Percentiles rank a stretch among this genome's conserved stretches.
phyloP scores from a whole-genome alignment of 2,113 vertebrate genomes.

The Hymenochirus boettgeri region DNA sequence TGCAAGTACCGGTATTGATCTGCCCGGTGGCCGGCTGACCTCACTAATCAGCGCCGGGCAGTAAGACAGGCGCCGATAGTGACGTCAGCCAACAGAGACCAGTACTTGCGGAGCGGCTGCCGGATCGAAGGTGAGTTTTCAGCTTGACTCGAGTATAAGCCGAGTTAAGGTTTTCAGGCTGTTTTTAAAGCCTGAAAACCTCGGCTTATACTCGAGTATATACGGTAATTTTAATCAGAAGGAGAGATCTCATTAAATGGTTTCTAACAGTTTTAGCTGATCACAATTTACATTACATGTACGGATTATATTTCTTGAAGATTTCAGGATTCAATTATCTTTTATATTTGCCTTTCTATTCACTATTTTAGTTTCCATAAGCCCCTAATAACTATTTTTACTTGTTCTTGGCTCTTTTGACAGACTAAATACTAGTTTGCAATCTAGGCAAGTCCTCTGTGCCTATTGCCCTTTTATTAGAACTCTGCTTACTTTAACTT shows the following conservation, averaged over 20 bases:
- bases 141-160: too few species aligned
- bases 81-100: too few species aligned
- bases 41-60: too few species aligned
- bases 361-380: slow-evolving; percentile 62
- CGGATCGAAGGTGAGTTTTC: too few species aligned
- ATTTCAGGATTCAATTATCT: slow-evolving; percentile 48
- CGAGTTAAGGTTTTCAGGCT: too few species aligned
- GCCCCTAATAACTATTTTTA: slow-evolving; percentile 62
- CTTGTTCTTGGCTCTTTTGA: slow-evolving; percentile 57
- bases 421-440: slow-evolving; percentile 60
- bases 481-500: slow-evolving; percentile 22
- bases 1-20: too few species aligned
- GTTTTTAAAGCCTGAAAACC: too few species aligned
- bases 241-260: neutral
- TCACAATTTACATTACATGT: slow-evolving; percentile 42
- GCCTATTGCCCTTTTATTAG: slow-evolving; percentile 35
- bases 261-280: slow-evolving; percentile 27
- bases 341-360: slow-evolving; percentile 55
- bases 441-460: slow-evolving; percentile 54
- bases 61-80: too few species aligned
- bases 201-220: too few species aligned
- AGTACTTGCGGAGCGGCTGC: too few species aligned
- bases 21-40: too few species aligned
- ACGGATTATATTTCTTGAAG: slow-evolving; percentile 52
- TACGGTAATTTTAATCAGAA: too few species aligned